These are phyloP conservation scores for Megaustenia siamemsis DNA, from an alignment of 2,888 invertebrate species.

Conservation along the genomic window DNA sequence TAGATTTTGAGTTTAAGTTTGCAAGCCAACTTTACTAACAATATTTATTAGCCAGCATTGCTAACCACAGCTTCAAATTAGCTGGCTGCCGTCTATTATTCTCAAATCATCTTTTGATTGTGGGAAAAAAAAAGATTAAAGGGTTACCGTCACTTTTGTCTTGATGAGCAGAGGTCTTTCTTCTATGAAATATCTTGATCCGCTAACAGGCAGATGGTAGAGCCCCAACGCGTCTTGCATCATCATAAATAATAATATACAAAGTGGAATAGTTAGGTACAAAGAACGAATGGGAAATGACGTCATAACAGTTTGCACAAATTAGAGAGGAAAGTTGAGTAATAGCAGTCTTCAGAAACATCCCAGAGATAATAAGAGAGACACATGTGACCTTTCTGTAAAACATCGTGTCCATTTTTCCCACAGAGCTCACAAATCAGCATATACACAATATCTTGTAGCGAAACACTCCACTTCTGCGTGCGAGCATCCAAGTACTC, in stretches of 20 bases:
- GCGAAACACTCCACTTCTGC: not conserved
- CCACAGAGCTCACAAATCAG: not conserved
- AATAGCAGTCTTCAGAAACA: slow-evolving; percentile 25
- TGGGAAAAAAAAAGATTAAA: slow-evolving; percentile 34
- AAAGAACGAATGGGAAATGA: slow-evolving; percentile 22
- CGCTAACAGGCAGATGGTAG: slow-evolving; percentile 36
- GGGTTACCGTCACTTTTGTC: not conserved
- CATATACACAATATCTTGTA: not conserved
- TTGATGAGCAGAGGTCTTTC: slow-evolving; percentile 10
- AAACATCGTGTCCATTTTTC: not conserved
- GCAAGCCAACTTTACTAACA: slow-evolving; percentile 39
- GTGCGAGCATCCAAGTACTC: slow-evolving; percentile 3
- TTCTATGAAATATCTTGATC: slow-evolving; percentile 24
- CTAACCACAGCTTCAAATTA: slow-evolving; percentile 41
- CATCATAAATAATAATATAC: slow-evolving; percentile 40
- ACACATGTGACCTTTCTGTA: not conserved
- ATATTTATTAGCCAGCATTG: slow-evolving; percentile 36
- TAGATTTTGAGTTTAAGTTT: slow-evolving; percentile 23
- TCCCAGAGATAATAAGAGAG: not conserved
- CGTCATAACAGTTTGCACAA: slow-evolving; percentile 35
- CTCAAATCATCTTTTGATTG: slow-evolving; percentile 31
- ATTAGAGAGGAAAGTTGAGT: not conserved
- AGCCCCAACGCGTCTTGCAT: slow-evolving; percentile 21
- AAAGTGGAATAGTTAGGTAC: slow-evolving; percentile 30
- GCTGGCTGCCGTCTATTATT: slow-evolving; percentile 36